Evolutionary conservation across 2,888 invertebrate species (phyloP).

Genomic region (Cosmia pyralina): DNA sequence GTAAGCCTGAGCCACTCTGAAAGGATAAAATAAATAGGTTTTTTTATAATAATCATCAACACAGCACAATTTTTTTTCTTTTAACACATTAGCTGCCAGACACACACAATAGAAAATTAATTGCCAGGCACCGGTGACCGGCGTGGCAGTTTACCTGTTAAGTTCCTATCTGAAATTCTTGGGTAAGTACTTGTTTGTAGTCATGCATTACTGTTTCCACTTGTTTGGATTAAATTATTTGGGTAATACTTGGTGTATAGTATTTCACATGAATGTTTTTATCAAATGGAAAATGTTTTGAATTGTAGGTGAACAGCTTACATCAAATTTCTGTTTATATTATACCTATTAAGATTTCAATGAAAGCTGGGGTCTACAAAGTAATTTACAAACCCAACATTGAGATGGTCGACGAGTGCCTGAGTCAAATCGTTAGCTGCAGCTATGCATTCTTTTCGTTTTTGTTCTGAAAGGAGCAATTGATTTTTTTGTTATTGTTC

Average conservation of each 20-base stretch:
- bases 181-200: neutral
- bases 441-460: constrained; percentile 97
- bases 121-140: too few relatives aligned
- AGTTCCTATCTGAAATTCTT: neutral
- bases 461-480: constrained; percentile 92
- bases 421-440: constrained; percentile 98
- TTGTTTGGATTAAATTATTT: neutral
- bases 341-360: neutral
- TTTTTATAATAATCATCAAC: neutral
- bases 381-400: constrained; percentile 95
- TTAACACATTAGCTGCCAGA: too few relatives aligned
- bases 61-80: neutral
- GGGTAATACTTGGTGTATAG: neutral
- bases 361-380: neutral
- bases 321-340: neutral
- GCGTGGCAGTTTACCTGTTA: too few relatives aligned
- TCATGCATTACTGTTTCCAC: neutral
- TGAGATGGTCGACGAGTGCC: constrained; percentile 98
- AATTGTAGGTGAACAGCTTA: neutral
- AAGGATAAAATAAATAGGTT: constrained; percentile 1
- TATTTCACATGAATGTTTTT: neutral
- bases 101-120: too few relatives aligned
- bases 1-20: constrained; percentile 99
- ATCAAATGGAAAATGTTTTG: neutral
- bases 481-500: neutral